Evolutionary conservation across 2,888 invertebrate genomes (phyloP).

Genomic region (Neoscelio sp.): DNA sequence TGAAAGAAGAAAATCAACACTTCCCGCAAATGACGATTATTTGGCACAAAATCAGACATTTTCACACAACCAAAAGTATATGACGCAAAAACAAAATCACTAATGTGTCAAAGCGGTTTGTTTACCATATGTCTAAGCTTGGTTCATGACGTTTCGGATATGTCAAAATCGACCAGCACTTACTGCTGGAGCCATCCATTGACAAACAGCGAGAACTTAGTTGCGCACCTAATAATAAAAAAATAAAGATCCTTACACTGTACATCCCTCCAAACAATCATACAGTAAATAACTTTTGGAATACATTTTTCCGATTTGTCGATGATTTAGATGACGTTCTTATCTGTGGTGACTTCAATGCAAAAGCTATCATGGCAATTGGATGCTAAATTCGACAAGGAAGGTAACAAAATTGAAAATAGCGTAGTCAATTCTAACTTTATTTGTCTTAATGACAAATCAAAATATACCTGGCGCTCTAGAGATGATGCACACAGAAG

Average conservation of each 20-base stretch:
- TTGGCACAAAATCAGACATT: too few species aligned
- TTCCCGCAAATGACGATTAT: too few species aligned
- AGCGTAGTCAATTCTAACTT: constrained; percentile 8
- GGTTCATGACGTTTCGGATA: too few species aligned
- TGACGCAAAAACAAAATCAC: too few species aligned
- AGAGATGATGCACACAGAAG: neutral
- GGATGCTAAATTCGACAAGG: neutral
- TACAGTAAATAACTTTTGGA: constrained; percentile 3
- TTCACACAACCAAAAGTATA: too few species aligned
- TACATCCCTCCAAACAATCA: constrained; percentile 8
- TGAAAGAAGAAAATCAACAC: too few species aligned
- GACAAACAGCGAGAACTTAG: too few species aligned
- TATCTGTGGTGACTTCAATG: constrained; percentile 41
- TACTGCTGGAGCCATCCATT: too few species aligned
- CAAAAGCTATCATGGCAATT: constrained; percentile 15
- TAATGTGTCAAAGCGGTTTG: too few species aligned
- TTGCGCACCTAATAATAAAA: too few species aligned
- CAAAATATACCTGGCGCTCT: constrained; percentile 6
- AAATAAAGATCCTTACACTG: neutral
- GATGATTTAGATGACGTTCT: neutral
- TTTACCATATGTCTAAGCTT: too few species aligned
- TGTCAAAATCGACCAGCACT: too few species aligned
- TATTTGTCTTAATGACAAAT: constrained; percentile 25
- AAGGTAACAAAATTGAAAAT: constrained; percentile 8
- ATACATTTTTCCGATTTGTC: constrained; percentile 1